Base-by-base conservation (phyloP, 35 echinoderm and acorn worm species). In the Lytechinus pictus region DNA sequence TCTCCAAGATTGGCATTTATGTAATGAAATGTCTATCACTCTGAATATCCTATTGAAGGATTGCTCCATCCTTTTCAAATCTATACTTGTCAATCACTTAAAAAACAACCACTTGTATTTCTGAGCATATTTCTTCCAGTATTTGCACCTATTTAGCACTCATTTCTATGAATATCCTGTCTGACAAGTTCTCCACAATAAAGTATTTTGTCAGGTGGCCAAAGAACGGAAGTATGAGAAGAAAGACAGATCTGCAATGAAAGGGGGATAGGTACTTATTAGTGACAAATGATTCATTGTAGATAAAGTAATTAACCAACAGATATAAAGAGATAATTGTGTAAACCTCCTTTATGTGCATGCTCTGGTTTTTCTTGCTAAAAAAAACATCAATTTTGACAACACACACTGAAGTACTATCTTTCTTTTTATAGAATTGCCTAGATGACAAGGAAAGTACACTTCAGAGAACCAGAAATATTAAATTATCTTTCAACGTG, bases 181-280 rank as follows among this genome's bases (percentile, higher is more conserved):
- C 66, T 79, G 66, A n/a, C 66, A 79, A 79, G 19, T 79, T 24
- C 21, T 16, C 66, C 66, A 79, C 66, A 79, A 79, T 79, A 79
- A 79, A 79, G 66, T 79, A 79, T 79, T 79, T 79, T 79, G 66
- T 79, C 66, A 79, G 66, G 66, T 79, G 66, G 66, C 66, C 21
- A 79, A 79, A 79, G 19, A 24, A 79, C 66, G 66, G 66, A 79
- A 79, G 66, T 79, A 79, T 24, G 16, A 24, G 19, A 24, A 79
- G 66, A 79, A 79, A 79, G 66, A 16, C 19, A 5, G 14, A 79
- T 79, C 66, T 79, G 21, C 19, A 24, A 24, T n/a, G 16, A 79
- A 79, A 79, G 66, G 66, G 33, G 66, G 21, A 79, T 7, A 79
- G 66, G 66, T 79, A 79, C 66, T 79, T 16, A 79, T 79, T 79